Evolutionary conservation across 2,888 invertebrate species (phyloP), one percentile per base, ranked within the genome.

Genomic region (Trachelus iudaicus): DNA sequence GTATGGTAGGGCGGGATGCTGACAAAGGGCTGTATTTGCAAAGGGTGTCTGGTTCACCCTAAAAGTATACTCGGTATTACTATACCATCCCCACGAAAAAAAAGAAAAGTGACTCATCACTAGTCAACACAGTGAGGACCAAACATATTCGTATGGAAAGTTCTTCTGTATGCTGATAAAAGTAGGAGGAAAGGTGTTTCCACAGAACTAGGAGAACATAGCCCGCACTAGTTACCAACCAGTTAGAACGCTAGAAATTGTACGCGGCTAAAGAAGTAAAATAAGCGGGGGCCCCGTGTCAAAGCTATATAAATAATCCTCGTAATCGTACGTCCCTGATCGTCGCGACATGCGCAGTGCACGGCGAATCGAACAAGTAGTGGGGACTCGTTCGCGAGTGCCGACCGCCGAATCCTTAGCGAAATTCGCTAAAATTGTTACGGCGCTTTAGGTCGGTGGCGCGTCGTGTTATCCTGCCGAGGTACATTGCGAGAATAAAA

Each of bases 351-450:
- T 85, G 89, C 90, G 90, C 88, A 82, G 35, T 75, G 34, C 33
- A 68, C 34, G 75, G 73, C 78, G 86, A 88, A 88, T 87, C 89
- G 89, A 84, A 88, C 89, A 88, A 89, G 87, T 88, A 87, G 87
- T 85, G 85, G 86, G 85, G 85, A 83, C 68, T 68, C 78, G 82
- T 85, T 85, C 83, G 85, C 86, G 86, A 85, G 85, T 86, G 85
- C 85, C 86, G 87, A 86, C 86, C 86, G 87, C 86, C 83, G 77
- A 83, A 81, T 80, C 76, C 83, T 82, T 81, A 79, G 83, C 79
- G 80, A 84, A 86, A 84, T 82, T 80, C 84, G 78, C 81, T 80
- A 80, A 83, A 82, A 84, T 40, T 37, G 37, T 34, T 56, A 75
- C 75, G 76, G 35, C 69, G 76, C 69, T 69, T 69, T 69, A 34